Evolutionary conservation across 2,113 vertebrate genomes (phyloP).

Genomic region (Hyperopisus bebe): DNA sequence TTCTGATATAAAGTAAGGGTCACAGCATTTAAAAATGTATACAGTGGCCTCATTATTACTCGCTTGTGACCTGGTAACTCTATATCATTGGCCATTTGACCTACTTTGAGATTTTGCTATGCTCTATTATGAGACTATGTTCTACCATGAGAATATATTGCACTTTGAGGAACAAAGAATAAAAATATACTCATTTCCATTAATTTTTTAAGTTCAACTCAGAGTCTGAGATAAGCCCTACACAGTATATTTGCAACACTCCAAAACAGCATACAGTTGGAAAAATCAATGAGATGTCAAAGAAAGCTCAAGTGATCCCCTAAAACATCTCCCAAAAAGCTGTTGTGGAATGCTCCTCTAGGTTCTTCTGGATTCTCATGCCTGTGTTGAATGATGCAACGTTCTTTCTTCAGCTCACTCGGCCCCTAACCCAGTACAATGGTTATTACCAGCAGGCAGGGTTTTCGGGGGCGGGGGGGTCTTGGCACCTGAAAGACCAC

Average conservation of each 20-base stretch:
- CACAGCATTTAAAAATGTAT: background rate
- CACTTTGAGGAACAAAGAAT: background rate
- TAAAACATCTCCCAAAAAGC: background rate
- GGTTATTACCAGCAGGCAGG: background rate
- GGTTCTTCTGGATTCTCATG: background rate
- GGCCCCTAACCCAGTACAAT: background rate
- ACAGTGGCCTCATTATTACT: background rate
- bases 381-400: background rate
- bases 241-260: background rate
- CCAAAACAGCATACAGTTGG: background rate
- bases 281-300: background rate
- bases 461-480: background rate
- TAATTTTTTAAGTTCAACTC: background rate
- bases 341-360: background rate
- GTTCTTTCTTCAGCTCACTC: background rate
- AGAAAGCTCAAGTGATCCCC: background rate
- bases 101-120: background rate
- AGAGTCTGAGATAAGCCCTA: background rate
- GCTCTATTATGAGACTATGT: background rate
- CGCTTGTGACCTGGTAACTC: background rate
- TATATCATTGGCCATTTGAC: background rate
- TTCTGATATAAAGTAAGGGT: background rate
- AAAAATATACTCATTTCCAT: background rate
- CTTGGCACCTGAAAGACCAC: background rate
- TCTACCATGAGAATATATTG: background rate